Evolutionary conservation across 53 echinoderm and acorn worm species (phyloP).

Genomic region (Paelopatides confundens): DNA sequence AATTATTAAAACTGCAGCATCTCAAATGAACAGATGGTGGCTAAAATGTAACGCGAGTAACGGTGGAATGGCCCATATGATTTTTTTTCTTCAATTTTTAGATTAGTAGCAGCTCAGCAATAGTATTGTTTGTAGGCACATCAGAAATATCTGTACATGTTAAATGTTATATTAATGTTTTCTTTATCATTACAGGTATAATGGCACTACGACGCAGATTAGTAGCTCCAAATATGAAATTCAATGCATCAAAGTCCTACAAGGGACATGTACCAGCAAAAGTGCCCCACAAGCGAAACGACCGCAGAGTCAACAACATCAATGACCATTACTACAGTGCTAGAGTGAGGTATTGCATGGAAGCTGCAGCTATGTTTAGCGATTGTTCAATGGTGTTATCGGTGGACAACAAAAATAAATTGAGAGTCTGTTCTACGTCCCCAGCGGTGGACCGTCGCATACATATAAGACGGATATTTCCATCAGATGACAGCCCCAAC

Average conservation of each 20-base stretch:
- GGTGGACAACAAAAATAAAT: conserved; percentile 76
- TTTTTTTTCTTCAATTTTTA: too few species aligned
- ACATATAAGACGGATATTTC: conserved; percentile 49
- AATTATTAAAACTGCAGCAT: too few species aligned
- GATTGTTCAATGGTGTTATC: conserved; percentile 32
- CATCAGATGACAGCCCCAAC: conserved; percentile 56
- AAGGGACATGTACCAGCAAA: conserved; percentile 53
- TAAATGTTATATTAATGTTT: neutral
- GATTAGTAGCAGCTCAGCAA: too few species aligned
- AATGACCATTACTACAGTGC: conserved; percentile 72
- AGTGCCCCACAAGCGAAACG: conserved; percentile 50
- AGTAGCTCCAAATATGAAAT: neutral
- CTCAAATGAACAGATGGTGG: too few species aligned
- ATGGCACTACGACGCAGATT: conserved; percentile 2
- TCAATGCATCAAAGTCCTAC: conserved; percentile 12
- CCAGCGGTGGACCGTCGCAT: conserved; percentile 57
- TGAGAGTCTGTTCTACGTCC: conserved; percentile 48
- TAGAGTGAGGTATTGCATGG: conserved; percentile 47
- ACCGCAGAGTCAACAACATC: conserved; percentile 28
- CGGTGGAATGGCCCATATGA: too few species aligned
- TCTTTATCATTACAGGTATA: neutral
- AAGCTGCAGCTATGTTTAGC: conserved; percentile 36
- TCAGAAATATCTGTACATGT: neutral
- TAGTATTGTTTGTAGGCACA: neutral
- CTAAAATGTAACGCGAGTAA: too few species aligned